Evolutionary conservation across 2,888 invertebrate genomes (phyloP).

Genomic region (Cantharis nigra): DNA sequence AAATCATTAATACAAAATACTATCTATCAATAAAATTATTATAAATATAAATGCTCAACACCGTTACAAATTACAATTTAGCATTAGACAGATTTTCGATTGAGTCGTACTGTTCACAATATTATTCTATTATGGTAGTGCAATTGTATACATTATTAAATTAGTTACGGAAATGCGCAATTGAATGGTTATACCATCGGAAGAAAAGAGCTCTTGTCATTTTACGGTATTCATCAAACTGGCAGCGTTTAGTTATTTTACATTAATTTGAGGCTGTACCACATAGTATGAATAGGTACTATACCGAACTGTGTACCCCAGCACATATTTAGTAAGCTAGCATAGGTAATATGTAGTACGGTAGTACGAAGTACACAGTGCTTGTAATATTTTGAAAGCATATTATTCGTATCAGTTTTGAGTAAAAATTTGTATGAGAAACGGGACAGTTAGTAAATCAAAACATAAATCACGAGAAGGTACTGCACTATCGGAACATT

Average conservation of each 20-base stretch:
- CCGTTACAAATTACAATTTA: constrained; percentile 19
- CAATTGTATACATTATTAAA: constrained; percentile 39
- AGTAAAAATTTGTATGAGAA: constrained; percentile 24
- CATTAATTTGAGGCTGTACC: too few species aligned
- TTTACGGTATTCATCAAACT: neutral
- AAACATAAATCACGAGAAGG: constrained; percentile 32
- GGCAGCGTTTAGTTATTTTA: neutral
- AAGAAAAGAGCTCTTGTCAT: constrained; percentile 13
- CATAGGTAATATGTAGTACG: too few species aligned
- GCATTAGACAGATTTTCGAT: constrained; percentile 13
- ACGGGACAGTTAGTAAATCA: constrained; percentile 30
- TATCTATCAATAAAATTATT: constrained; percentile 3
- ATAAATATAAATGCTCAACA: constrained; percentile 3
- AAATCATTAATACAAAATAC: neutral
- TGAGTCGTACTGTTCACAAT: constrained; percentile 15
- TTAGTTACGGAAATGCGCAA: constrained; percentile 39
- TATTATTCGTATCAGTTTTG: constrained; percentile 18
- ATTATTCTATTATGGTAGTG: constrained; percentile 26
- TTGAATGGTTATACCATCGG: constrained; percentile 34
- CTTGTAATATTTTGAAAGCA: neutral
- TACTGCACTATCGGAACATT: constrained; percentile 42
- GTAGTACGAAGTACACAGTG: neutral
- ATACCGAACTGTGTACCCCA: too few species aligned
- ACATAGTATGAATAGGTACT: too few species aligned
- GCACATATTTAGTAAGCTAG: too few species aligned